Base-by-base conservation (phyloP, 2,797 vertebrate species). In the Pteropus rufus region DNA sequence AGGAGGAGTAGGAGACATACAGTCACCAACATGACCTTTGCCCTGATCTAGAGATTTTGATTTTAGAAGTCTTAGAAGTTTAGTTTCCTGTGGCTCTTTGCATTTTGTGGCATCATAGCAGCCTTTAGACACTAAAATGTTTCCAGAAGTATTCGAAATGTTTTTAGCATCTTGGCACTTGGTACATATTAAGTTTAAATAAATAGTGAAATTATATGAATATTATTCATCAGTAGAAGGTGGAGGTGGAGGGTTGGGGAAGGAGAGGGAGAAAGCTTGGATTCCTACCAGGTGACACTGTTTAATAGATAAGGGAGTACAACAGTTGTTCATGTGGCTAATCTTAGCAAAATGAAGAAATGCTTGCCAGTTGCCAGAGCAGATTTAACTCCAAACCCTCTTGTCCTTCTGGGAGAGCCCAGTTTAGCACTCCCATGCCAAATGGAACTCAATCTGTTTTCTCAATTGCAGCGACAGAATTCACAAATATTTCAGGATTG, bases 141-240 rank as follows among this genome's bases (percentile, higher is more conserved):
- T 77, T 60, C 56, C 49, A 88, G 34, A 16, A 10, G 9, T 15
- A 56, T 36, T 69, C 23, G n/a, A 34, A 18, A 9, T 49, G 80
- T 77, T 87, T 62, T 77, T 83, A 58, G 62, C 31, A 29, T 87
- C 39, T 79, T 54, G 4, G 16, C 41, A 36, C 18, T 89, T 64
- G 29, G 23, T 75, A 36, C 75, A 21, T 44, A 67, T 36, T 69
- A 24, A 82, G 54, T 44, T 87, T 16, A 93, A 87, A 69, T 34
- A 36, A 81, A 56, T 26, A 82, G 18, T 18, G 36, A 12, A 73
- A 24, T 62, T 54, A 60, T 23, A 54, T n/a, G 72, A 81, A 44
- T 85, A 99, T 99, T 31, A 21, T 41, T 81, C 31, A 72, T 41
- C 4, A 10, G 7, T 12, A 73, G 65, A 75, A 19, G 12, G 52